Percentiles rank a stretch among this genome's conserved stretches.
phyloP scores from a whole-genome alignment of 2,113 vertebrate genomes.

The Phrynosoma blainvillii region DNA sequence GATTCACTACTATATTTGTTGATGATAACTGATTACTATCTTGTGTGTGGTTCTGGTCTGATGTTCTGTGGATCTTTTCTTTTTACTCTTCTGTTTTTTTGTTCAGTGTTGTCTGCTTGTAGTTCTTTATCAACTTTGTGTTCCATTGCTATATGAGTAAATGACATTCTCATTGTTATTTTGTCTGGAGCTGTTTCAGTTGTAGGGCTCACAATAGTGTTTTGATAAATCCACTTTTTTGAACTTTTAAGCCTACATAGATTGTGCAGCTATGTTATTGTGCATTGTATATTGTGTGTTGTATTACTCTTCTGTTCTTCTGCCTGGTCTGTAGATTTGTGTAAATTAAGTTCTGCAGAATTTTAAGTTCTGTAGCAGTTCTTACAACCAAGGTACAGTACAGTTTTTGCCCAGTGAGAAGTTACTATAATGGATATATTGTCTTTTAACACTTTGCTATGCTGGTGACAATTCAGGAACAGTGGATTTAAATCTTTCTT shows the following conservation, averaged over 20 bases:
- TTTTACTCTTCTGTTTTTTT: background rate
- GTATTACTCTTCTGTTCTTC: background rate
- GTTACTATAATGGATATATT: background rate
- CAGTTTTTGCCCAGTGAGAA: background rate
- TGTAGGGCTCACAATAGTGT: background rate
- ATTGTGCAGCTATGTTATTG: background rate
- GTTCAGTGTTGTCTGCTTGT: background rate
- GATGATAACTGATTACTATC: background rate
- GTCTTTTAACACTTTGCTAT: background rate
- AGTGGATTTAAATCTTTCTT: background rate
- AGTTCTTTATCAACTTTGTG: constrained; percentile 4
- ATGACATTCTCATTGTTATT: background rate
- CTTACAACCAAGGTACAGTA: background rate
- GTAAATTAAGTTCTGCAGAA: background rate
- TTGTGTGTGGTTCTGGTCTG: background rate
- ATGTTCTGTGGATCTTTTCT: background rate
- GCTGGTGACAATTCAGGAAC: background rate
- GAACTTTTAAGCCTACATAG: background rate
- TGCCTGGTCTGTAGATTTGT: background rate
- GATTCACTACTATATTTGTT: background rate
- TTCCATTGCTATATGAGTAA: background rate
- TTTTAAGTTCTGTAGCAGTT: background rate
- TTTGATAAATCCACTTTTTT: background rate
- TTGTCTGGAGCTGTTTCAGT: background rate
- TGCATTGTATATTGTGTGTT: no score